phyloP scores from a whole-genome alignment of 2,113 vertebrate species.

The Oxyruncus cristatus region DNA sequence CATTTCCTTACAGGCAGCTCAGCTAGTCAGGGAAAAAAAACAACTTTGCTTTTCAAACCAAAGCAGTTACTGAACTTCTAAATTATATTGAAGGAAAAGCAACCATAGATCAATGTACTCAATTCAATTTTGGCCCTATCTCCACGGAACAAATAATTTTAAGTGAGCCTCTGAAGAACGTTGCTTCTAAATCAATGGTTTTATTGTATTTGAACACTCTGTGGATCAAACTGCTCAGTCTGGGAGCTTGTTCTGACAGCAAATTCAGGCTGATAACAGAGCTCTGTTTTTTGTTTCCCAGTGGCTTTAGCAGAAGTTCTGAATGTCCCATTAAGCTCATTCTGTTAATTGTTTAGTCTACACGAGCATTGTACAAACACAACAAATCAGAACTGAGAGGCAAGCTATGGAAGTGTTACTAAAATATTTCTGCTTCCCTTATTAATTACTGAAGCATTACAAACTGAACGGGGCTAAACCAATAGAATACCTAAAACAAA shows the following conservation, averaged over 20 bases:
- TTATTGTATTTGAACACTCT: not conserved
- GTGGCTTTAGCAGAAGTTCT: not conserved
- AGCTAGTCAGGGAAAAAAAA: not conserved
- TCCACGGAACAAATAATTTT: not conserved
- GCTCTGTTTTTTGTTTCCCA: not conserved
- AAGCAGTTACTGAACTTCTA: not conserved
- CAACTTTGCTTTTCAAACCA: not conserved
- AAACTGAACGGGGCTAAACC: not conserved
- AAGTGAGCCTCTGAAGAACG: not conserved
- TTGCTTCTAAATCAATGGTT: not conserved
- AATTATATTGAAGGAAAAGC: not conserved
- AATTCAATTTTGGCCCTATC: not conserved
- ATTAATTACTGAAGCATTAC: not conserved
- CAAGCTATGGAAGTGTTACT: not conserved
- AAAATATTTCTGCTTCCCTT: not conserved
- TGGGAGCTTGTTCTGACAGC: not conserved
- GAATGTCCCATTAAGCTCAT: not conserved
- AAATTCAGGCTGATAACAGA: not conserved
- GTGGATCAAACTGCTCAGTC: not conserved
- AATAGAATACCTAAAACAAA: not conserved
- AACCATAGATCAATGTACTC: not conserved
- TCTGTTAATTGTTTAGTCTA: not conserved
- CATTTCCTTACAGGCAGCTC: not conserved
- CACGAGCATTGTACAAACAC: not conserved
- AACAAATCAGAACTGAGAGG: not conserved